These are phyloP conservation scores for Atopsyche davidsoni DNA, from an alignment of 1,140 invertebrate species.

Conservation along the genomic window DNA sequence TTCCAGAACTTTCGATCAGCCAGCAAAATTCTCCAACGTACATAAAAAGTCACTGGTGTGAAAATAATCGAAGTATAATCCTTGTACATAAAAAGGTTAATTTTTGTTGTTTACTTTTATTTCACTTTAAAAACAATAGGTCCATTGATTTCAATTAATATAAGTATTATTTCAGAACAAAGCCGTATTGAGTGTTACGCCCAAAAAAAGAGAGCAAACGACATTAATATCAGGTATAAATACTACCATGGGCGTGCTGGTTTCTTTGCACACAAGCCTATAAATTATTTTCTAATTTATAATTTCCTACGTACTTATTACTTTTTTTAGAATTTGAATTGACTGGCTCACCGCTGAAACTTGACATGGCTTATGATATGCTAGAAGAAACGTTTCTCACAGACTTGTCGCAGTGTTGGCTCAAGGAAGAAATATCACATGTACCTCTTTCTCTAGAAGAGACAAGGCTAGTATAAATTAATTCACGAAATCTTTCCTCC, in stretches of 20 bases:
- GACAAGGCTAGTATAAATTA: constrained; percentile 39
- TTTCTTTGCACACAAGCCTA: neutral
- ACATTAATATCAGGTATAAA: constrained; percentile 20
- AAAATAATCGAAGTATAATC: constrained; percentile 33
- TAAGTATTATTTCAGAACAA: neutral
- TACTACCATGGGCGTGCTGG: neutral
- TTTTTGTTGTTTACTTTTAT: constrained; percentile 7
- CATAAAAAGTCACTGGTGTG: constrained; percentile 40
- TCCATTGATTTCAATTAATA: neutral
- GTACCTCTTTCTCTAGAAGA: constrained; percentile 35
- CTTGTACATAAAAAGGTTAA: constrained; percentile 38
- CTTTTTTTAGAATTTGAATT: constrained; percentile 41
- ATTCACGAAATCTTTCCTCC: too few species aligned
- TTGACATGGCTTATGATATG: constrained; percentile 44
- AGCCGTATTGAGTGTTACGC: constrained; percentile 2
- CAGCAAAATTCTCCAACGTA: constrained; percentile 40
- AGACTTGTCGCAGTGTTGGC: constrained; percentile 44
- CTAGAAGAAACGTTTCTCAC: constrained; percentile 44
- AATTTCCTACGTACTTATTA: constrained; percentile 14
- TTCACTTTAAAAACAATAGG: constrained; percentile 3
- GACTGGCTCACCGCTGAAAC: constrained; percentile 45
- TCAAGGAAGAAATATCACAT: constrained; percentile 40
- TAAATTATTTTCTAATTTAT: neutral
- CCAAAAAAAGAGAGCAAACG: constrained; percentile 20
- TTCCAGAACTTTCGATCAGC: constrained; percentile 35